Conservation (phyloP, 2,797 vertebrate genomes). For the Helarctos malayanus region DNA sequence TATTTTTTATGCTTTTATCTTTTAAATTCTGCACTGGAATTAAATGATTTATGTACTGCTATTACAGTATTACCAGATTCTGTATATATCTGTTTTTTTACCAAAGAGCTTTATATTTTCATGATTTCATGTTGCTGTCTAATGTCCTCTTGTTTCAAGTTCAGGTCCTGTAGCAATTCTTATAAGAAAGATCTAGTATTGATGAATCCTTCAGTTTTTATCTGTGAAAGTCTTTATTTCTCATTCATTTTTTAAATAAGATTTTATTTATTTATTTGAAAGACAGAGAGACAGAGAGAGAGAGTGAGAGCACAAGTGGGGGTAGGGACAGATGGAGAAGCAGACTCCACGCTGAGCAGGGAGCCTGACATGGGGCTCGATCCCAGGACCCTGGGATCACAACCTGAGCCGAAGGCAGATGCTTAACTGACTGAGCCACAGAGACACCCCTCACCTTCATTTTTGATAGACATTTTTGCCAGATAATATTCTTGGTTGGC, state of each 20-base stretch:
- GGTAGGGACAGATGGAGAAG: no score
- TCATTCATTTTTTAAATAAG: neutral
- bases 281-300: no score
- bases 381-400: no score
- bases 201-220: neutral
- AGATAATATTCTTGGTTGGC: neutral
- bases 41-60: neutral
- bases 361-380: no score
- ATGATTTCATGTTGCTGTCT: neutral
- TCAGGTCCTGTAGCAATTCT: neutral
- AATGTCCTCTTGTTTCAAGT: neutral
- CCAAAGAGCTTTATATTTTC: neutral
- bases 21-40: neutral
- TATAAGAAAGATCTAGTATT: neutral
- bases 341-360: no score
- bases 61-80: neutral
- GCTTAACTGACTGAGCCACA: no score
- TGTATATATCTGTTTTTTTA: neutral
- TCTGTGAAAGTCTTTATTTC: neutral
- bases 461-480: neutral
- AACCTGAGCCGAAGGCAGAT: no score
- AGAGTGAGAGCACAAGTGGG: no score
- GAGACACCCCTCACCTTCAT: neutral
- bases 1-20: neutral
- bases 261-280: no score